A percentile compares a stretch with the other conserved stretches of the same genome.
phyloP scores from a whole-genome alignment of 2,797 vertebrate species.

The Pseudochromis fuscus region DNA sequence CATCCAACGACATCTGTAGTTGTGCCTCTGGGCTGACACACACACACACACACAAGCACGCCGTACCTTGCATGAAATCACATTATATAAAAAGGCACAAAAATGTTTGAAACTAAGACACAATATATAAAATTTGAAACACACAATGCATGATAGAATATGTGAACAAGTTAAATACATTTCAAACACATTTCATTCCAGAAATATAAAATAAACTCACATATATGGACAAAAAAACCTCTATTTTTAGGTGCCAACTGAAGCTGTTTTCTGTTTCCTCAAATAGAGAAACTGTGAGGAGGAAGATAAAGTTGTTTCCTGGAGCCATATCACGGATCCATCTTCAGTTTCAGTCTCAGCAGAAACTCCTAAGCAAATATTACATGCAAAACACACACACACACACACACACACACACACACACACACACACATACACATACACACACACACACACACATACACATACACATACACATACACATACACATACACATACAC shows the following conservation, averaged over 20 bases:
- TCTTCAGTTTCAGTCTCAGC: conserved; percentile 73
- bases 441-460: conserved; percentile 16
- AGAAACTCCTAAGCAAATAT: conserved; percentile 83
- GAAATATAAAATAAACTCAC: conserved; percentile 35
- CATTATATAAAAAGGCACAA: background rate
- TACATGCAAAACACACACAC: conserved; percentile 74
- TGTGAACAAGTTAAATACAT: background rate
- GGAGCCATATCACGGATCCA: conserved; percentile 48
- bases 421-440: conserved; percentile 21
- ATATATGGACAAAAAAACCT: conserved; percentile 9
- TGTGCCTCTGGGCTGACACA: conserved; percentile 8
- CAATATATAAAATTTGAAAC: background rate
- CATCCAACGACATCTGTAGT: conserved; percentile 22
- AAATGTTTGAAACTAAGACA: background rate
- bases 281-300: conserved; percentile 37
- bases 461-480: conserved; percentile 6
- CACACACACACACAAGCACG: conserved; percentile 12
- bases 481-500: conserved; percentile 6
- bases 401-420: conserved; percentile 20
- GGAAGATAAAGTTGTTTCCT: conserved; percentile 31
- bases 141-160: background rate
- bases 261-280: conserved; percentile 12
- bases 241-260: background rate
- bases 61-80: background rate
- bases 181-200: conserved; percentile 17